Base-by-base conservation (phyloP, 2,888 invertebrate genomes). In the Frankliniella intonsa region DNA sequence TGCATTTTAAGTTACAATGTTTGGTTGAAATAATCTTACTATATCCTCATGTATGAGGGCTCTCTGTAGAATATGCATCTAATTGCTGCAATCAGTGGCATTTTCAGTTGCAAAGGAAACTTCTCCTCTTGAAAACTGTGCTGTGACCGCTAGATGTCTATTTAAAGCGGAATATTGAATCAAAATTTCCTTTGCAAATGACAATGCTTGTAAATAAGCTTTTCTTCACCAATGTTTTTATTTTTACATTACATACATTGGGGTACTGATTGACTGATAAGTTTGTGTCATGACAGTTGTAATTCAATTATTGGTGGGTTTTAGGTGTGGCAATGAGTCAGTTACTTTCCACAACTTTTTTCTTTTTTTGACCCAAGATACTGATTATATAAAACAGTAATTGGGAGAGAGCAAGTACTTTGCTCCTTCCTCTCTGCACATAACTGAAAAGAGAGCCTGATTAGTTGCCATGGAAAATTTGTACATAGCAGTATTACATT, bases 201-300 rank as follows among this genome's bases (percentile, higher is more conserved):
- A 76, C 69, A 76, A 12, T 76, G 69, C 25, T 76, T 76, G 69
- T 76, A 76, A 25, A 76, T 76, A 25, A 2, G 25, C 22, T 76
- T 76, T 25, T 25, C 25, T 76, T 76, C 25, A 76, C 12, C 12
- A 22, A 25, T 22, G 25, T 25, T 76, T 25, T 22, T 76, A 1
- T 25, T 76, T 76, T 5, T 38, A 38, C 2, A 38, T 38, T 2
- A 25, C 69, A 9, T 76, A 38, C 38, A 38, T 38, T 38, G 38
- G 38, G 69, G n/a, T 76, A 76, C 25, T 76, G 25, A 22, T 76
- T 76, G 69, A 76, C 69, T 76, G 69, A 76, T 76, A 76, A 25
- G 25, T 25, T 76, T 76, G 69, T 76, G 69, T 76, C 69, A 22
- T 76, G 69, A 76, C 69, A 76, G 25, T 69, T 76, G 69, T 76